Conservation (phyloP, 2,888 invertebrate species). For the Chironomus riparius region DNA sequence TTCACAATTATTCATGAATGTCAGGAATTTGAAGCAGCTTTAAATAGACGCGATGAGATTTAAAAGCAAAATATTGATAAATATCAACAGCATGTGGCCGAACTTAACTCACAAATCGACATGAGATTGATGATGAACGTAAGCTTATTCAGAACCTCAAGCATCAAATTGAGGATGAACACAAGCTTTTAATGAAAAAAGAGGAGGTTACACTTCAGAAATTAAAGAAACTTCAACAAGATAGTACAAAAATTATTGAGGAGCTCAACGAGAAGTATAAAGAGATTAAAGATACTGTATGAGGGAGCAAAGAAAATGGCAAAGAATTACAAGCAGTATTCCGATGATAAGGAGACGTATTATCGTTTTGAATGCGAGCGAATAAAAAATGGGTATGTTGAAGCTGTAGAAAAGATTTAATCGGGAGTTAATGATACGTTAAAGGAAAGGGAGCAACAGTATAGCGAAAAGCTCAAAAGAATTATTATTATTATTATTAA, state of each 20-base stretch:
- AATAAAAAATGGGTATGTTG: conserved; percentile 53
- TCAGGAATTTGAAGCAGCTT: conserved; percentile 35
- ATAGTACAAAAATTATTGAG: conserved; percentile 44
- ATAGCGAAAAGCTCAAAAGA: conserved; percentile 33
- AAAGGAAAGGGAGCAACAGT: conserved; percentile 41
- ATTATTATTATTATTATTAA: no score
- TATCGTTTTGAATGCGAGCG: conserved; percentile 53
- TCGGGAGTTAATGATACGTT: conserved; percentile 45
- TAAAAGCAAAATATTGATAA: conserved; percentile 34
- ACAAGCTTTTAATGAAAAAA: conserved; percentile 41
- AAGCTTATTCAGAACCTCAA: conserved; percentile 42
- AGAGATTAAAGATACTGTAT: no score
- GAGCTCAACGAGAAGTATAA: conserved; percentile 51
- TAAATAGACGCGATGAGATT: conserved; percentile 34
- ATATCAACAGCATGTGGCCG: conserved; percentile 40
- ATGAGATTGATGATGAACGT: conserved; percentile 43
- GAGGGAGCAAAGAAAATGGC: conserved; percentile 54
- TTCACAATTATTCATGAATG: conserved; percentile 40
- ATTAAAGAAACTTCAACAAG: conserved; percentile 43
- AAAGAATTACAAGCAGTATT: conserved; percentile 52
- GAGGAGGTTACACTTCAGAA: conserved; percentile 44
- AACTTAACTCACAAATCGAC: conserved; percentile 36
- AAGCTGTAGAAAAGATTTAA: conserved; percentile 48
- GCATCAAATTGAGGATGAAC: conserved; percentile 33
- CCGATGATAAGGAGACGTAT: conserved; percentile 55